Evolutionary conservation across 92 coral and sea anemone species (phyloP), one percentile per base, ranked within the genome.

Genomic region (Porites rus): DNA sequence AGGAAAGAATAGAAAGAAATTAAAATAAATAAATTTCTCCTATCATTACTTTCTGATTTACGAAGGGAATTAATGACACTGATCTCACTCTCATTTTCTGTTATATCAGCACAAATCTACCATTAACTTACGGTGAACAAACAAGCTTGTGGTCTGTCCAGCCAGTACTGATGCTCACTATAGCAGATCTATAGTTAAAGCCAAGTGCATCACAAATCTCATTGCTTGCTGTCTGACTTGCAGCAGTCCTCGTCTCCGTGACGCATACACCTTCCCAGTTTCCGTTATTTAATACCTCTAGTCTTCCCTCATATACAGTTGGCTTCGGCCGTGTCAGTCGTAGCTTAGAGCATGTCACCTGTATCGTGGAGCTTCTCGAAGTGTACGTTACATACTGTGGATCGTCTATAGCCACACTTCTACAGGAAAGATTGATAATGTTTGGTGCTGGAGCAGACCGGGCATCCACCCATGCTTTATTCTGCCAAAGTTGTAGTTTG

Each of bases 221-320:
- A 20, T 6, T 28, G 58, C 75, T 51, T 8, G 75, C 61, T 14
- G 19, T 21, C 11, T 6, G 46, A 38, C 46, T 22, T 11, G 38
- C 69, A 20, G 60, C 16, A 1, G 51, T 16, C 28, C 31, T 67
- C 0, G 8, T 43, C 16, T 24, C 63, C 10, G 77, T 17, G 22
- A 75, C 50, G 77, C 91, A 88, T 4, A 82, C 56, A 12, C 75
- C 80, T 52, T 81, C 65, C 82, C 87, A 88, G n/a, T 51, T 43
- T 0, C 74, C 68, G 38, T 86, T 19, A 28, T 16, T 69, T 13
- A 86, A 51, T 11, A 76, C 82, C 78, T 86, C 84, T 21, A 86
- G 77, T 52, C 60, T 68, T 54, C 89, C 89, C 31, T 86, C 89
- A 51, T 65, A 85, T 21, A 16, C 10, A 24, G 89, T 77, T 25